Evolutionary conservation across 2,113 vertebrate genomes (phyloP).

Genomic region (Nothocercus nigrocapillus): DNA sequence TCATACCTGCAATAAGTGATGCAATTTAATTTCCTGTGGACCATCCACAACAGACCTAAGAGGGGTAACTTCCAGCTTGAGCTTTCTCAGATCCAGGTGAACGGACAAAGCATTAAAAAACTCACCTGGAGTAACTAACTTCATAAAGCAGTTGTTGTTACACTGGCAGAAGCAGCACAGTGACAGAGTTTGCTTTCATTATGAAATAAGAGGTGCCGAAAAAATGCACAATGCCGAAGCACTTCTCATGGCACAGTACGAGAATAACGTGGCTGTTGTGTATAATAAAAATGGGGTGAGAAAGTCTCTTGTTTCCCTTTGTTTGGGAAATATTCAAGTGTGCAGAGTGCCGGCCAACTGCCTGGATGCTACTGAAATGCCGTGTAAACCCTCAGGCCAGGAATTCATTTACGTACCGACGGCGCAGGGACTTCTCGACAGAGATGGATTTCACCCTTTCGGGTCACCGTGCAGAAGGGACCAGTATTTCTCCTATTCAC

Average conservation of each 20-base stretch:
- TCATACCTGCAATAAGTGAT: not conserved
- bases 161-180: not conserved
- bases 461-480: slow-evolving; percentile 24
- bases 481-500: not conserved
- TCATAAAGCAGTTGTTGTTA: not conserved
- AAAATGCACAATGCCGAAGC: not conserved
- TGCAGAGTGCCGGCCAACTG: slow-evolving; percentile 39
- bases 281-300: not conserved
- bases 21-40: not conserved
- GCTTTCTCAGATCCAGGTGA: not conserved
- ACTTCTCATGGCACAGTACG: not conserved
- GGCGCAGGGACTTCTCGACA: not conserved
- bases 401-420: not conserved
- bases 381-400: slow-evolving; percentile 52
- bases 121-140: not conserved
- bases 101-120: not conserved
- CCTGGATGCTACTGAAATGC: slow-evolving; percentile 44
- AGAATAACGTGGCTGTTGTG: not conserved
- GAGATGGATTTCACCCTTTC: slow-evolving; percentile 49
- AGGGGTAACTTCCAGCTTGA: not conserved
- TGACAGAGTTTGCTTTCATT: not conserved
- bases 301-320: slow-evolving; percentile 3
- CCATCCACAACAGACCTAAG: not conserved
- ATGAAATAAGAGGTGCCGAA: not conserved
- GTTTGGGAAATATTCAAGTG: slow-evolving; percentile 18